Evolutionary conservation across 2,888 invertebrate species (phyloP), one percentile per base, ranked within the genome.

Genomic region (Melanotus villosus): DNA sequence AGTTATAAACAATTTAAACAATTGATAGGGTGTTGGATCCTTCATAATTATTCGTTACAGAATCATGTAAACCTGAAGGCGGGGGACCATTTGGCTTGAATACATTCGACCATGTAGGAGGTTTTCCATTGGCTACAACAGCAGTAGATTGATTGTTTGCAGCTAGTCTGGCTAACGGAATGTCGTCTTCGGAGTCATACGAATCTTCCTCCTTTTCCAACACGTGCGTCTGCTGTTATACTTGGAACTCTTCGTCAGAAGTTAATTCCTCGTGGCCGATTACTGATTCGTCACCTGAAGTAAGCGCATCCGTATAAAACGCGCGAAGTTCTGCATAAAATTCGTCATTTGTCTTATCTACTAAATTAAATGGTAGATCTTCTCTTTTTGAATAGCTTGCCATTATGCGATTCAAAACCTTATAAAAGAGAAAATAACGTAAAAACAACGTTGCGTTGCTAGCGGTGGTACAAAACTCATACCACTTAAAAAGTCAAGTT

Each of bases 351-450:
- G 54, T 32, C 32, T 32, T 32, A 16, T 12, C 54, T n/a, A 32
- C 54, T 16, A 54, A 54, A 4, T 6, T 30, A 54, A 54, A 54
- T 6, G 50, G 50, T 14, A 50, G 34, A 10, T 34, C 6, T 34
- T 34, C 34, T 34, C 10, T 34, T n/a, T n/a, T n/a, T n/a, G n/a
- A n/a, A n/a, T n/a, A n/a, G n/a, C n/a, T n/a, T n/a, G n/a, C n/a
- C n/a, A n/a, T n/a, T n/a, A n/a, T n/a, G n/a, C n/a, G n/a, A n/a
- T n/a, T n/a, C n/a, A n/a, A n/a, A n/a, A n/a, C n/a, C n/a, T n/a
- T n/a, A n/a, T n/a, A n/a, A n/a, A n/a, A n/a, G n/a, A n/a, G n/a
- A n/a, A n/a, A n/a, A n/a, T n/a, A n/a, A n/a, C n/a, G n/a, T n/a
- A n/a, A n/a, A n/a, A n/a, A n/a, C n/a, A n/a, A n/a, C n/a, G n/a